Percentiles rank a stretch among this genome's conserved stretches.
These are phyloP conservation scores for Manis crassicaudata DNA, from an alignment of 2,797 vertebrate genomes.

Conservation along the genomic window DNA sequence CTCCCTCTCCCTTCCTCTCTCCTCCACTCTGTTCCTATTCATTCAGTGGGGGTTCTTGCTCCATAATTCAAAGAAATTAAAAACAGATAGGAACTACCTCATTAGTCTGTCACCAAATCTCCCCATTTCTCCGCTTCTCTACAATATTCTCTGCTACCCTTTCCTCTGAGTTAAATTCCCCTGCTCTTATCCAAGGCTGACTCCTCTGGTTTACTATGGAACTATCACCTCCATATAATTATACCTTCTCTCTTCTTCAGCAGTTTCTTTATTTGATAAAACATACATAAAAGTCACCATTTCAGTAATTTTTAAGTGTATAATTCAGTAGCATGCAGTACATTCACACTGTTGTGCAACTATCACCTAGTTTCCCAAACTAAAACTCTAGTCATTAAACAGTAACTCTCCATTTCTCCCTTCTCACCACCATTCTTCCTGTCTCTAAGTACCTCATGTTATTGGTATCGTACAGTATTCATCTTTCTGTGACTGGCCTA, in stretches of 20 bases:
- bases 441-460: not conserved
- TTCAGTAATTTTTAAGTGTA: not conserved
- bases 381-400: not conserved
- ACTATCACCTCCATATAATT: not conserved
- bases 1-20: not conserved
- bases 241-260: not conserved
- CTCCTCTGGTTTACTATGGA: not conserved
- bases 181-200: not conserved
- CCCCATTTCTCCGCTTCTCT: not conserved
- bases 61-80: slow-evolving; percentile 4
- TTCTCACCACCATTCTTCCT: not conserved
- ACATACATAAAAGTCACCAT: not conserved
- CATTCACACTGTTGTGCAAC: not conserved
- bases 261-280: not conserved
- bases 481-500: not conserved
- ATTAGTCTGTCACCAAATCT: not conserved
- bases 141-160: not conserved
- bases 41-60: not conserved
- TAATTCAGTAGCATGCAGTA: not conserved
- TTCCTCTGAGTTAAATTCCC: not conserved
- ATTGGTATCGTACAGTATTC: not conserved
- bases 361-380: not conserved
- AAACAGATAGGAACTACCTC: not conserved
- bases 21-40: not conserved
- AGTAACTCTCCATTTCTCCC: not conserved